phyloP scores from a whole-genome alignment of 2,797 vertebrate species.

The Sebastes cheni region DNA sequence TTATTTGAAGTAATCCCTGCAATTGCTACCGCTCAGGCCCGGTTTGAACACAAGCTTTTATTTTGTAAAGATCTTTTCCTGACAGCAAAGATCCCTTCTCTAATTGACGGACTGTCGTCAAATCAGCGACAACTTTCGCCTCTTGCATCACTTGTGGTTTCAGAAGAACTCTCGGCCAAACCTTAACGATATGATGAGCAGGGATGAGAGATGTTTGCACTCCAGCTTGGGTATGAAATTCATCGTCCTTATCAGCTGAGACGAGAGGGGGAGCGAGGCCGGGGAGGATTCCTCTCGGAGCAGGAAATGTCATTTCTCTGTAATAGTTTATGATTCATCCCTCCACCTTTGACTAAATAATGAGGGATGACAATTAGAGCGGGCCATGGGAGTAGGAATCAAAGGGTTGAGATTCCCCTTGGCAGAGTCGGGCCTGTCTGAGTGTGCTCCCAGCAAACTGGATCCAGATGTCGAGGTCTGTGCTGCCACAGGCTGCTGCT shows the following conservation, averaged over 20 bases:
- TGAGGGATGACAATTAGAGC: slow-evolving; percentile 85
- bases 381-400: slow-evolving; percentile 77
- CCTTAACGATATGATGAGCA: slow-evolving; percentile 24
- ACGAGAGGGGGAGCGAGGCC: slow-evolving; percentile 52
- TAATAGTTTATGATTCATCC: slow-evolving; percentile 82
- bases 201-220: slow-evolving; percentile 60
- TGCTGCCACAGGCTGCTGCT: slow-evolving; percentile 64
- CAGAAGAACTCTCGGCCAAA: slow-evolving; percentile 34
- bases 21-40: slow-evolving; percentile 44
- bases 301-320: slow-evolving; percentile 72
- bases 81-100: slow-evolving; percentile 52
- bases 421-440: slow-evolving; percentile 75
- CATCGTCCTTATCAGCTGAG: slow-evolving; percentile 75
- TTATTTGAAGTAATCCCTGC: slow-evolving; percentile 55
- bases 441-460: slow-evolving; percentile 80
- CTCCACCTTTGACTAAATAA: slow-evolving; percentile 85
- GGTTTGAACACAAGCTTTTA: slow-evolving; percentile 20
- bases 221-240: slow-evolving; percentile 54
- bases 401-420: slow-evolving; percentile 80
- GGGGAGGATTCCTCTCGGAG: slow-evolving; percentile 71
- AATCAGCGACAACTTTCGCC: slow-evolving; percentile 43
- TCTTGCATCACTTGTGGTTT: slow-evolving; percentile 52
- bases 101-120: slow-evolving; percentile 64
- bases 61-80: slow-evolving; percentile 35
- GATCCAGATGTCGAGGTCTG: slow-evolving; percentile 84